Conservation (phyloP, 2,113 vertebrate species). For the Ictalurus furcatus region DNA sequence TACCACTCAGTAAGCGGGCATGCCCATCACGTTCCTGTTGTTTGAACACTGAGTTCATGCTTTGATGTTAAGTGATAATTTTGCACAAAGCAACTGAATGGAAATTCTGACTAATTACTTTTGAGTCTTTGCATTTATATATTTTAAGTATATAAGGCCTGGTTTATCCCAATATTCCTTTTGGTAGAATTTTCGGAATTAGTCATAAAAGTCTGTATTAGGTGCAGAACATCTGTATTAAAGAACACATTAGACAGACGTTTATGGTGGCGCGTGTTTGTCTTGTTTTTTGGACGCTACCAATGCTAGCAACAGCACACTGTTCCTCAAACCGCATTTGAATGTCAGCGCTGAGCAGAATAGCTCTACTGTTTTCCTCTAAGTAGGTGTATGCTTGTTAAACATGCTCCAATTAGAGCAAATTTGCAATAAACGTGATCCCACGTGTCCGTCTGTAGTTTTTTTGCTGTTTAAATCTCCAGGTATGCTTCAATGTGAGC, state of each 20-base stretch:
- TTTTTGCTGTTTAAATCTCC: background rate
- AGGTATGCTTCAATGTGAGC: background rate
- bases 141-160: background rate
- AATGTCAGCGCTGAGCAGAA: slow-evolving; percentile 12
- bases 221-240: background rate
- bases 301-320: background rate
- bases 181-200: background rate
- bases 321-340: background rate
- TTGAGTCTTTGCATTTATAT: background rate
- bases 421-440: slow-evolving; percentile 23
- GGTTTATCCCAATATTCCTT: slow-evolving; percentile 17
- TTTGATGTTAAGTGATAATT: slow-evolving; percentile 1
- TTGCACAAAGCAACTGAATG: background rate
- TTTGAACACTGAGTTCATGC: background rate
- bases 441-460: background rate
- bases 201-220: background rate
- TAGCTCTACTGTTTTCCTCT: slow-evolving; percentile 19
- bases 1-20: slow-evolving; percentile 1
- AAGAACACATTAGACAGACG: background rate
- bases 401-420: slow-evolving; percentile 24
- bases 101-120: slow-evolving; percentile 24
- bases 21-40: slow-evolving; percentile 18
- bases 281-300: slow-evolving; percentile 5
- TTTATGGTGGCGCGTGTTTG: slow-evolving; percentile 9
- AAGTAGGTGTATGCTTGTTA: slow-evolving; percentile 21